Conservation (phyloP, 1,140 invertebrate genomes). For the Leptonema lineaticorne region DNA sequence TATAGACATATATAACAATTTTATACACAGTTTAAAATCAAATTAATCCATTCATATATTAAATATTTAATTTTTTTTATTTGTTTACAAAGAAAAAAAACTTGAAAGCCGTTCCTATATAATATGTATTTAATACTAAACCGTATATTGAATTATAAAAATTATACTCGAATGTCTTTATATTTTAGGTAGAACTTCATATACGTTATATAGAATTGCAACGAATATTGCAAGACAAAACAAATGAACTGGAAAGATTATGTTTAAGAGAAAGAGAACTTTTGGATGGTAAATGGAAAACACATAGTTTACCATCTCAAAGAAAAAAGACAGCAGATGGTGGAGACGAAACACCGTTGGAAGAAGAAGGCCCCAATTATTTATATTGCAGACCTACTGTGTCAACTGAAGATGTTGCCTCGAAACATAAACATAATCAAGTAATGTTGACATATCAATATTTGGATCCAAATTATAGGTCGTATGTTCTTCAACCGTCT, state of each 20-base stretch:
- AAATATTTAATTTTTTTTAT: no score
- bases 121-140: no score
- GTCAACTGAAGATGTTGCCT: conserved; percentile 70
- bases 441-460: conserved; percentile 69
- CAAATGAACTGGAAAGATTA: conserved; percentile 80
- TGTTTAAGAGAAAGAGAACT: conserved; percentile 81
- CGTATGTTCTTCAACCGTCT: conserved; percentile 64
- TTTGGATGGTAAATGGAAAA: conserved; percentile 83
- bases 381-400: conserved; percentile 65
- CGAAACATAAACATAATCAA: conserved; percentile 57
- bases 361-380: conserved; percentile 48
- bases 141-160: no score
- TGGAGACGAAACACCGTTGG: conserved; percentile 46
- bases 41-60: no score
- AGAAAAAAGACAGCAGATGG: conserved; percentile 67
- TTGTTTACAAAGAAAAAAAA: no score
- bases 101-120: no score
- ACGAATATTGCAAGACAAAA: conserved; percentile 79
- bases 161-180: background rate
- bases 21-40: no score
- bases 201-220: conserved; percentile 89
- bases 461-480: conserved; percentile 64
- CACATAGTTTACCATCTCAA: conserved; percentile 78
- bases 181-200: conserved; percentile 74
- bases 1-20: no score